These are phyloP conservation scores for Cephus spinipes DNA, from an alignment of 2,888 invertebrate genomes.

Conservation along the genomic window DNA sequence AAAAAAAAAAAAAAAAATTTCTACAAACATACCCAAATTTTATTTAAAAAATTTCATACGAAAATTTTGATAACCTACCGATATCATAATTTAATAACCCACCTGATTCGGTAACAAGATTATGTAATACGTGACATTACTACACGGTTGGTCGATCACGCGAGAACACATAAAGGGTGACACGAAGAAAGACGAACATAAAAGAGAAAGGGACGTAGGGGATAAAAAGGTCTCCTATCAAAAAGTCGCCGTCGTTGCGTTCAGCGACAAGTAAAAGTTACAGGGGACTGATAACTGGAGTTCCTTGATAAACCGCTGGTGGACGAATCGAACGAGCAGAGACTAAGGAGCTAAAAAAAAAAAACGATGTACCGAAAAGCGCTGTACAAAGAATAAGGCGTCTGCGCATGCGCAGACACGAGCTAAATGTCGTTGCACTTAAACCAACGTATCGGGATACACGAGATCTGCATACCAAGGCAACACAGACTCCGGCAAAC, in stretches of 20 bases:
- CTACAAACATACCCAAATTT: not conserved
- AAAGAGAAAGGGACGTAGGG: not conserved
- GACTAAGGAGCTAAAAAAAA: slow-evolving; percentile 7
- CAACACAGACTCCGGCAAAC: slow-evolving; percentile 13
- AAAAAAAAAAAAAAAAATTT: too few species aligned
- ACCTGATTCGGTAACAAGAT: not conserved
- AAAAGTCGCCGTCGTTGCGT: not conserved
- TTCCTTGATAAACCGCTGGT: slow-evolving; percentile 5
- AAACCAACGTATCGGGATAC: slow-evolving; percentile 45
- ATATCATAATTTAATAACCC: too few species aligned
- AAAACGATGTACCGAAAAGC: not conserved
- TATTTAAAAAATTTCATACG: not conserved
- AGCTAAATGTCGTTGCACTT: slow-evolving; percentile 56
- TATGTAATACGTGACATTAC: slow-evolving; percentile 24
- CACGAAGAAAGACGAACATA: not conserved
- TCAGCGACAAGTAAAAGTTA: not conserved
- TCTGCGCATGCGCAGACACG: not conserved
- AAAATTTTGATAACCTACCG: not conserved
- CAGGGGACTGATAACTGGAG: slow-evolving; percentile 9
- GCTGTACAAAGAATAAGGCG: too few species aligned
- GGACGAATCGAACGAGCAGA: not conserved
- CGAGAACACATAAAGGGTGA: not conserved
- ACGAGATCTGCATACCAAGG: slow-evolving; percentile 55
- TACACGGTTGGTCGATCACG: slow-evolving; percentile 23
- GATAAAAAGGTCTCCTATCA: not conserved